These are phyloP conservation scores for Psix sp. DNA, from an alignment of 1,140 invertebrate species.

Conservation along the genomic window DNA sequence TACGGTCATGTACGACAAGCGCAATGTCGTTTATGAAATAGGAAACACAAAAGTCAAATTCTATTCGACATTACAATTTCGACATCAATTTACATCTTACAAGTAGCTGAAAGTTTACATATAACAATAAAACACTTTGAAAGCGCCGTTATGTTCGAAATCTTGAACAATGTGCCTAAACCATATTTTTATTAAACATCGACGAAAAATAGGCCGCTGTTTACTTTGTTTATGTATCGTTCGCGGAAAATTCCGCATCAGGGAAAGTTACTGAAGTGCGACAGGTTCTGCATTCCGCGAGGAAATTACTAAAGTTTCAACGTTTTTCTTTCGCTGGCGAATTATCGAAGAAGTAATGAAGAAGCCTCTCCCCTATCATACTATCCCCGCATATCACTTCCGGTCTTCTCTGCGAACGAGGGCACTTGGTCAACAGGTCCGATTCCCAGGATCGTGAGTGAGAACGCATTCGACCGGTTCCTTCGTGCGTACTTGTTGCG, in stretches of 20 bases:
- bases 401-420: conserved; percentile 72
- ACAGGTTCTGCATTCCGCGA: conserved; percentile 46
- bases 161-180: conserved; percentile 32
- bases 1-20: conserved; percentile 7
- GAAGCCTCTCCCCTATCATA: conserved; percentile 56
- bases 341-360: conserved; percentile 43
- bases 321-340: conserved; percentile 38
- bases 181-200: conserved; percentile 16
- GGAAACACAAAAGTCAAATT: neutral
- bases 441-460: conserved; percentile 74
- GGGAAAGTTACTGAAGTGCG: conserved; percentile 49
- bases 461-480: conserved; percentile 74
- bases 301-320: conserved; percentile 44
- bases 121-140: neutral
- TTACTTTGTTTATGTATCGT: conserved; percentile 22
- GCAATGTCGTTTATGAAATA: neutral
- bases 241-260: conserved; percentile 35
- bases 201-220: conserved; percentile 30
- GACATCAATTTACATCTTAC: neutral
- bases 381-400: conserved; percentile 65
- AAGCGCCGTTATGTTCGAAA: conserved; percentile 1
- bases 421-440: conserved; percentile 76
- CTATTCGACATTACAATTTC: neutral
- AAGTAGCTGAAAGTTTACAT: neutral
- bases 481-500: conserved; percentile 54